Conservation (phyloP, 2,113 vertebrate species). For the Melierax canorus region DNA sequence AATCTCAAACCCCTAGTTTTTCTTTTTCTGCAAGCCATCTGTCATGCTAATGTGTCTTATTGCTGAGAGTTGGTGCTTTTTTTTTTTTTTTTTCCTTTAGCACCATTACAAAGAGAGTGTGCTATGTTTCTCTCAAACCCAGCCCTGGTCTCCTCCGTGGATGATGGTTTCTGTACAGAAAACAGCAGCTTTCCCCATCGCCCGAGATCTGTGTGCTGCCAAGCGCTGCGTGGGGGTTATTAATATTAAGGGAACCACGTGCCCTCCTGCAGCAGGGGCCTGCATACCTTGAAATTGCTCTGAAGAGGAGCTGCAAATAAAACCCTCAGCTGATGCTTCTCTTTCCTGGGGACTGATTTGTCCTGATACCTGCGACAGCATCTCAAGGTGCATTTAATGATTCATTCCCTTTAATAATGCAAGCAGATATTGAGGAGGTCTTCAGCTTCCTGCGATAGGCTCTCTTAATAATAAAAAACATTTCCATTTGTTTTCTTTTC, state of each 20-base stretch:
- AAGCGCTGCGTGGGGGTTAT: neutral
- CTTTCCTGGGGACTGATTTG: neutral
- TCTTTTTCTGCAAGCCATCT: slow-evolving; percentile 49
- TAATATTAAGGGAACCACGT: neutral
- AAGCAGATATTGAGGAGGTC: slow-evolving; percentile 10
- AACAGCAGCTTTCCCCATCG: neutral
- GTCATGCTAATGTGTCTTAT: slow-evolving; percentile 35
- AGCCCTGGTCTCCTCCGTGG: neutral
- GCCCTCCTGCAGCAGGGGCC: neutral
- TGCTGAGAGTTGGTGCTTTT: neutral
- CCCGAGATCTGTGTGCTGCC: neutral
- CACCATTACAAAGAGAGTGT: neutral
- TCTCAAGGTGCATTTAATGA: slow-evolving; percentile 18
- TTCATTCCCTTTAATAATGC: slow-evolving; percentile 36
- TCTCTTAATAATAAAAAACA: neutral
- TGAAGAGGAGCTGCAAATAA: neutral
- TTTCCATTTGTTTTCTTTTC: neutral
- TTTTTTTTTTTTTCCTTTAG: neutral
- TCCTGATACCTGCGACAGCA: neutral
- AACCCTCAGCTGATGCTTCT: neutral
- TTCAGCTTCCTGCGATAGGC: neutral
- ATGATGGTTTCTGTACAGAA: neutral
- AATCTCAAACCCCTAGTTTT: slow-evolving; percentile 34
- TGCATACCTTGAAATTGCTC: neutral
- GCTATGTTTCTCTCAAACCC: neutral